Base-by-base conservation (phyloP, 2,113 vertebrate species). In the Puffinus mauretanicus region DNA sequence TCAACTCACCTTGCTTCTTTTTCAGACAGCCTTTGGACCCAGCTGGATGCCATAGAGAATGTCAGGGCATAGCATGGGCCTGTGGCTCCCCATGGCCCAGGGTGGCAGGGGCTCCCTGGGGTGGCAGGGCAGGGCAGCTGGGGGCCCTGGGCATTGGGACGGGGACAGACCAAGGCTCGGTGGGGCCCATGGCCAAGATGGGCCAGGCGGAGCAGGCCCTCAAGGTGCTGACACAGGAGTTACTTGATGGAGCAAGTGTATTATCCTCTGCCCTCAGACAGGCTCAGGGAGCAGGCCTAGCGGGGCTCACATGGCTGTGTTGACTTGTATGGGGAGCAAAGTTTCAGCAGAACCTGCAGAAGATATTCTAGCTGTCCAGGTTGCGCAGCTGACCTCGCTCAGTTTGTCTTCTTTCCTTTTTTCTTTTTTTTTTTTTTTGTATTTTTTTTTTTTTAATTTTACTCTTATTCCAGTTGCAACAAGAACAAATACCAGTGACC, bases 21-120 rank as follows among this genome's bases (percentile, higher is more conserved):
- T 76, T 38, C 34, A 65, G 54, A n/a, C 14, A 83, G 24, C 7
- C 15, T 55, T 91, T 64, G 36, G 44, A 55, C 13, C 36, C 20
- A 82, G 17, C 20, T 58, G 25, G 46, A 42, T 51, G 32, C 11
- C 8, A 26, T 14, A 27, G 49, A 36, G 34, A 46, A 13, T 22
- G 16, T 22, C 38, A 72, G n/a, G 47, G n/a, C 21, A 51, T 10
- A 82, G 11, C 4, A 47, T 8, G 7, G 13, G 6, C 42, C 58
- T 16, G 6, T 2, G 13, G 24, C 13, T 72, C 22, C 55, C 12
- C 16, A 26, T 16, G 13, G 20, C 12, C 30, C 19, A 54, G 46
- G 16, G 46, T 0, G 0, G 36, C 1, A 1, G 20, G 6, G 20
- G 7, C 8, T 49, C 27, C 18, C 25, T 36, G 32, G 13, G 21